Conservation (phyloP, 2,113 vertebrate species). For the Siphamia tubifer region DNA sequence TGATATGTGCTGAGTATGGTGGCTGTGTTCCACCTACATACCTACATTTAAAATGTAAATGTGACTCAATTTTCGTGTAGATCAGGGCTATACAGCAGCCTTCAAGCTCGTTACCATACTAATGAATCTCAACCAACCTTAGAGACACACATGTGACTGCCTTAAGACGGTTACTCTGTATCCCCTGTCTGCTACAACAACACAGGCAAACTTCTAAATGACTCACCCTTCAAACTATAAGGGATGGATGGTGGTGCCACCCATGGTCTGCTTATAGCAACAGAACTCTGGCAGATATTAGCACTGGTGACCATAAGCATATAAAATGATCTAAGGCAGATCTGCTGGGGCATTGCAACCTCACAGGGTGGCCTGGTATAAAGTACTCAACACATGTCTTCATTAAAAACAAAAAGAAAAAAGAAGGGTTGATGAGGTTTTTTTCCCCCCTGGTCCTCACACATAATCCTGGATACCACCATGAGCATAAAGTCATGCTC, state of each 20-base stretch:
- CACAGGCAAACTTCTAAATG: neutral
- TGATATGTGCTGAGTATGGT: too few species aligned
- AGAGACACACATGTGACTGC: neutral
- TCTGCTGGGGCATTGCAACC: neutral
- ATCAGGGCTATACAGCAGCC: neutral
- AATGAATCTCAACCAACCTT: neutral
- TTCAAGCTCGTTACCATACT: neutral
- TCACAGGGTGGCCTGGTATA: constrained; percentile 28
- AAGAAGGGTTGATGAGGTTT: too few species aligned
- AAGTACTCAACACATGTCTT: constrained; percentile 9
- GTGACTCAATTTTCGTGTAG: neutral
- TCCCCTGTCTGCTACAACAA: neutral
- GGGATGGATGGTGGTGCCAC: neutral
- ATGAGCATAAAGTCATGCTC: constrained; percentile 5
- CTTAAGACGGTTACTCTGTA: neutral
- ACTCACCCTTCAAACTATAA: neutral
- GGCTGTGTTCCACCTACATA: neutral
- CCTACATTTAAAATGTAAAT: neutral
- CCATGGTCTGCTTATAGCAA: constrained; percentile 7
- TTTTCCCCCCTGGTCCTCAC: neutral
- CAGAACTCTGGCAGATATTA: neutral
- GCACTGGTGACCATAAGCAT: neutral
- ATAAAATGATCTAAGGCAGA: constrained; percentile 22
- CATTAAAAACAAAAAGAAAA: constrained; percentile 37
- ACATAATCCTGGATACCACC: neutral